Evolutionary conservation across 1,140 invertebrate species (phyloP).

Genomic region (Drosophila quadrilineata): DNA sequence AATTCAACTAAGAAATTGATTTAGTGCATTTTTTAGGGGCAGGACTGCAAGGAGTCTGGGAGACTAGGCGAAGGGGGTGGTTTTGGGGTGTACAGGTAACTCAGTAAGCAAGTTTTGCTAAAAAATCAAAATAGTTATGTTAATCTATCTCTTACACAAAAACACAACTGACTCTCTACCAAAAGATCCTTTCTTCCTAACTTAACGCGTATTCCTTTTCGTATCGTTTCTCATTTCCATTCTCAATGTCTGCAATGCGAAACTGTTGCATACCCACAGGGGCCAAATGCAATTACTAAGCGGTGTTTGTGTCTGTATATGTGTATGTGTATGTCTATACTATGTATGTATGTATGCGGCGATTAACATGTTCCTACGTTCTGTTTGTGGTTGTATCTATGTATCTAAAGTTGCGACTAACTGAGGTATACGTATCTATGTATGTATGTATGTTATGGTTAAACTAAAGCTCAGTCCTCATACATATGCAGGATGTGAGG

Average conservation of each 20-base stretch:
- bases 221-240: no score
- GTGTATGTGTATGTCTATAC: no score
- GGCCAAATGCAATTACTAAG: conserved; percentile 35
- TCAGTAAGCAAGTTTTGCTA: conserved; percentile 71
- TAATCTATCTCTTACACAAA: no score
- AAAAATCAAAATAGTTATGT: conserved; percentile 36
- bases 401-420: conserved; percentile 56
- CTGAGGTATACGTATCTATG: conserved; percentile 50
- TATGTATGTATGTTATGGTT: neutral
- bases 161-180: no score
- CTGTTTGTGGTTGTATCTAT: conserved; percentile 35
- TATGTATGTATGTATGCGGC: conserved; percentile 60
- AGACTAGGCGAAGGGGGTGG: neutral
- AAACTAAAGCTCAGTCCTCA: neutral
- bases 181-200: no score
- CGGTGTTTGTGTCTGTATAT: no score
- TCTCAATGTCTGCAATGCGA: neutral
- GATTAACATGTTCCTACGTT: conserved; percentile 79
- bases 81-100: conserved; percentile 54
- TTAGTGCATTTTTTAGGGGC: conserved; percentile 59
- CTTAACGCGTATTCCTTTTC: no score
- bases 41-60: neutral
- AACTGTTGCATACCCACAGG: conserved; percentile 22
- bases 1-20: conserved; percentile 78
- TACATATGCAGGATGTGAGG: neutral